Evolutionary conservation across 2,113 vertebrate genomes (phyloP), one percentile per base, ranked within the genome.

Genomic region (Oceanodroma tethys): DNA sequence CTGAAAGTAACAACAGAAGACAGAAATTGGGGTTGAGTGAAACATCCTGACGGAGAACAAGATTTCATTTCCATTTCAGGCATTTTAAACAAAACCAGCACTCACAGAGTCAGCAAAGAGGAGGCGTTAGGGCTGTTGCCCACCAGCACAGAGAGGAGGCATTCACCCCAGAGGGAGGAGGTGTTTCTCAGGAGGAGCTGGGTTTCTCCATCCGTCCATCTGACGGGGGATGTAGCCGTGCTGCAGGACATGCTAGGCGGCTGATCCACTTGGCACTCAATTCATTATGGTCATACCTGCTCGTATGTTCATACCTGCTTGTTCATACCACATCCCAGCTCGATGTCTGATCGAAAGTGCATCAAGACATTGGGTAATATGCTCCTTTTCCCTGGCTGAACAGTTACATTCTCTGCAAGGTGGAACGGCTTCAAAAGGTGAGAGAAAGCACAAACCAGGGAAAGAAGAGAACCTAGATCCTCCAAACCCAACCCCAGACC

Each of bases 211-310:
- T 47, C 11, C 0, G 0, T 36, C 21, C 11, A 3, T 32, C 73
- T 34, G 27, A 7, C 0, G 0, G 2, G 26, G 43, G 34, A 11
- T 16, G 25, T 45, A 45, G 21, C 62, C 0, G 0, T 32, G 45
- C 23, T 60, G 45, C 45, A 40, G 83, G 62, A 65, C 10, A 3
- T 2, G 16, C 18, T 36, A 26, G 42, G 43, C 1, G 3, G 38
- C 18, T 0, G 0, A 26, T 29, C 21, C 73, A 9, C 9, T 40
- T 60, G 72, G 23, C 50, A 36, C 22, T 36, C 25, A 9, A 3
- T 66, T 42, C 22, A 22, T 8, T 34, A 2, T 8, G 7, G 34
- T 14, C 29, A 25, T 7, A 47, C 10, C 43, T 82, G n/a, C 32
- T 78, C 4, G 2, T 20, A n/a, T 75, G 32, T 18, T 60, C 58